A percentile compares a stretch with the other conserved stretches of the same genome.
These are phyloP conservation scores for Pachliopta kotzebuea DNA, from an alignment of 2,888 invertebrate genomes.

Conservation along the genomic window DNA sequence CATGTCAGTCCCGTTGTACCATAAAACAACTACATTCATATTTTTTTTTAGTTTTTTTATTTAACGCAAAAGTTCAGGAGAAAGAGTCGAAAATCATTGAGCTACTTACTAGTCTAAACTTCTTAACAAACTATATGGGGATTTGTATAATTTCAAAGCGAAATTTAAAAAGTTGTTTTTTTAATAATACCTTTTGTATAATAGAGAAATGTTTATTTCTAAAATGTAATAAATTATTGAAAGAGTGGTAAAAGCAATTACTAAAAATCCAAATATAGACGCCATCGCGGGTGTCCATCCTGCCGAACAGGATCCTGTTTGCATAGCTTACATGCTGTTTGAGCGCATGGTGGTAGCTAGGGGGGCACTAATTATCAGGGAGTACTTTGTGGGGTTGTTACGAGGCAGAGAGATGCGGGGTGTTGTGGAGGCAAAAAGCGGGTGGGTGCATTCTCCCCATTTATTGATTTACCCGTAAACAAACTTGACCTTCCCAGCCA, in stretches of 20 bases:
- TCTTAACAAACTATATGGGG: too few relatives aligned
- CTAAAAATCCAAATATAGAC: background rate
- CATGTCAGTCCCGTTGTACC: too few relatives aligned
- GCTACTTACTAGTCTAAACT: too few relatives aligned
- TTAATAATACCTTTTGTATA: too few relatives aligned
- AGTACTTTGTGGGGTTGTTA: constrained; percentile 1
- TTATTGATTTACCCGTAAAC: constrained; percentile 24
- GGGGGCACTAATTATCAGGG: constrained; percentile 9
- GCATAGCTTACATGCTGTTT: constrained; percentile 6
- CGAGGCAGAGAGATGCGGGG: background rate
- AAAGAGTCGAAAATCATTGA: too few relatives aligned
- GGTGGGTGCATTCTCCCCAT: constrained; percentile 14
- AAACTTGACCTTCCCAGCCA: constrained; percentile 18
- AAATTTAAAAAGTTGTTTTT: too few relatives aligned
- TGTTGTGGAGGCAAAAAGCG: background rate
- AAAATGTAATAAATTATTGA: background rate
- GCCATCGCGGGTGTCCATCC: background rate
- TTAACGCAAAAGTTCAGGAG: too few relatives aligned
- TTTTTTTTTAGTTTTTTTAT: too few relatives aligned
- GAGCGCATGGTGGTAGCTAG: constrained; percentile 1
- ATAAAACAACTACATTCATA: too few relatives aligned
- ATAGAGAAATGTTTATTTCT: too few relatives aligned
- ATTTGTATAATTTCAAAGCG: too few relatives aligned
- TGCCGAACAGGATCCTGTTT: background rate
- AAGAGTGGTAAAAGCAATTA: background rate